Percentiles rank a stretch among this genome's conserved stretches.
Conservation (phyloP, 2,113 vertebrate genomes). For the Antechinus flavipes region DNA sequence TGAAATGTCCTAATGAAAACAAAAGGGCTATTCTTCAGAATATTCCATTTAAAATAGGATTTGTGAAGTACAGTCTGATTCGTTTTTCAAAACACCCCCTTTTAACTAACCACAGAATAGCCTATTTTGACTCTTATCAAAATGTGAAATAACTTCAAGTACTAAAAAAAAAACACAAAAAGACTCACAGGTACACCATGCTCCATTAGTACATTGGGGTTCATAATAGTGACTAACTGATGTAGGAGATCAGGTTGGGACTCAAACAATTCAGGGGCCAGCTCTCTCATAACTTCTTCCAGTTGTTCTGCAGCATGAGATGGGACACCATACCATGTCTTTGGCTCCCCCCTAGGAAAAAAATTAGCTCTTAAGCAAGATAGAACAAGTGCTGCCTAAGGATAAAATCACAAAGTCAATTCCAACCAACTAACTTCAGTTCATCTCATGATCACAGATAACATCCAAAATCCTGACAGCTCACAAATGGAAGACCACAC, state of each 20-base stretch:
- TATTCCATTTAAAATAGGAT: neutral
- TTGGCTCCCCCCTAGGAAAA: slow-evolving; percentile 94
- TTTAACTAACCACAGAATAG: slow-evolving; percentile 31
- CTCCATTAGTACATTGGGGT: slow-evolving; percentile 98
- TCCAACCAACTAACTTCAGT: slow-evolving; percentile 22
- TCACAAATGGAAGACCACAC: neutral
- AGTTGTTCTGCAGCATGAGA: slow-evolving; percentile 97
- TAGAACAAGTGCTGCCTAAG: slow-evolving; percentile 19
- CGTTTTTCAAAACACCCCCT: slow-evolving; percentile 32
- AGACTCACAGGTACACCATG: slow-evolving; percentile 96
- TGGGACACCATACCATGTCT: slow-evolving; percentile 98
- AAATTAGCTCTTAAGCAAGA: slow-evolving; percentile 56
- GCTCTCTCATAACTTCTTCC: slow-evolving; percentile 97
- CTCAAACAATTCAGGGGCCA: slow-evolving; percentile 97
- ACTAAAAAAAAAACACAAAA: slow-evolving; percentile 47
- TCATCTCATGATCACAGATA: slow-evolving; percentile 4
- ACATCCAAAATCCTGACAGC: slow-evolving; percentile 34
- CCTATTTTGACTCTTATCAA: slow-evolving; percentile 26
- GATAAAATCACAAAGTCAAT: slow-evolving; percentile 22
- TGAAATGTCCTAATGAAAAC: slow-evolving; percentile 40
- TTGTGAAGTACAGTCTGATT: slow-evolving; percentile 5
- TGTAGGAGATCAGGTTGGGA: slow-evolving; percentile 98
- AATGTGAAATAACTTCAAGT: slow-evolving; percentile 41
- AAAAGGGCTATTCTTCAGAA: neutral
- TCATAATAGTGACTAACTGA: slow-evolving; percentile 99